A percentile compares a stretch with the other conserved stretches of the same genome.
These are phyloP conservation scores for Calliopsis andreniformis DNA, from an alignment of 1,140 invertebrate genomes.

Conservation along the genomic window DNA sequence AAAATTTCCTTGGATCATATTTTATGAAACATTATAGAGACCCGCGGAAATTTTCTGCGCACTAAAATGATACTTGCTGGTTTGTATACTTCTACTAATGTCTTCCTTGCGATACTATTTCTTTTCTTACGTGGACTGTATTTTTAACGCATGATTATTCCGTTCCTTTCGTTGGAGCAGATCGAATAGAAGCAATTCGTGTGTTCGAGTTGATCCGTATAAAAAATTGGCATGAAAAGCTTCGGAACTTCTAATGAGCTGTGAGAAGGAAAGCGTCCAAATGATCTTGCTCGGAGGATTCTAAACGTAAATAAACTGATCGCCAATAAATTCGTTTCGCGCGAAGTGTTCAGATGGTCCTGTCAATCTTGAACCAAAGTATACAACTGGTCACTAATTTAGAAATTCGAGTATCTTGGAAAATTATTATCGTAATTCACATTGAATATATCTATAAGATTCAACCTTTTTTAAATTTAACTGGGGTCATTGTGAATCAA, in stretches of 20 bases:
- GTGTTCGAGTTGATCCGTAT: slow-evolving; percentile 6
- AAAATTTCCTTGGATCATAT: slow-evolving; percentile 36
- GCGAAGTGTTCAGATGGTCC: slow-evolving; percentile 12
- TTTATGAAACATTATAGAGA: not conserved
- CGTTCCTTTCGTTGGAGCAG: slow-evolving; percentile 6
- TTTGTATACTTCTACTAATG: not conserved
- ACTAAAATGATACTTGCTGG: not conserved
- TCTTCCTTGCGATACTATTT: not conserved
- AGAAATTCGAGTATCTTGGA: too few species aligned
- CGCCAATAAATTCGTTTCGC: slow-evolving; percentile 35
- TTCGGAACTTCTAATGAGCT: slow-evolving; percentile 34
- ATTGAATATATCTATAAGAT: too few species aligned
- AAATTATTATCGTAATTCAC: too few species aligned
- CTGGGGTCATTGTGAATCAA: too few species aligned
- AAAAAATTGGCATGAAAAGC: slow-evolving; percentile 29
- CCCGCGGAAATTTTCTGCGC: not conserved
- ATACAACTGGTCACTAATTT: too few species aligned
- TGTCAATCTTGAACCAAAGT: slow-evolving; percentile 32
- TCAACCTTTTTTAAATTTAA: too few species aligned
- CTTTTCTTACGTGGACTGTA: slow-evolving; percentile 1
- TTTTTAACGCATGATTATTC: slow-evolving; percentile 31
- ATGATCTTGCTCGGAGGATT: slow-evolving; percentile 24
- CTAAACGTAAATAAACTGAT: slow-evolving; percentile 47
- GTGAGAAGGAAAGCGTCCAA: slow-evolving; percentile 19
- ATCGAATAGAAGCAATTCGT: slow-evolving; percentile 1